Conservation (phyloP, 2,113 vertebrate genomes). For the Pungitius pungitius region DNA sequence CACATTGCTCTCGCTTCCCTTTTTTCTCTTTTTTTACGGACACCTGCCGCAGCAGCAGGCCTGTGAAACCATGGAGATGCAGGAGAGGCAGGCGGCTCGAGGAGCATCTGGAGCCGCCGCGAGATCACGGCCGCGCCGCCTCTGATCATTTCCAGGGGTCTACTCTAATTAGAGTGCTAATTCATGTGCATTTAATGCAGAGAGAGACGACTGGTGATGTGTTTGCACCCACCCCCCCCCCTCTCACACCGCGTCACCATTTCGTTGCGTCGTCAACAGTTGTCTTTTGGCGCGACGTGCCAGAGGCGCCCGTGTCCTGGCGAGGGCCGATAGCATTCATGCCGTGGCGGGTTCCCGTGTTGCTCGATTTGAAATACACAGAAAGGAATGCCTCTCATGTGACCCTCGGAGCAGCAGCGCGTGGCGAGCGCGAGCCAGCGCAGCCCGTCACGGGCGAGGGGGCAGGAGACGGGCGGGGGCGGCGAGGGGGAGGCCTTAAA, state of each 20-base stretch:
- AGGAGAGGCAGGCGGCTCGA: constrained; percentile 29
- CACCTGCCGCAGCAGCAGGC: constrained; percentile 62
- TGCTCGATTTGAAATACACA: constrained; percentile 76
- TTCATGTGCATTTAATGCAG: constrained; percentile 55
- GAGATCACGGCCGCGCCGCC: constrained; percentile 41
- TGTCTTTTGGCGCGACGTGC: constrained; percentile 44
- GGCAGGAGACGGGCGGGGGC: constrained; percentile 67
- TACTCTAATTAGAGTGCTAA: constrained; percentile 50
- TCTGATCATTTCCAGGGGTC: constrained; percentile 41
- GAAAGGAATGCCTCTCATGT: constrained; percentile 72
- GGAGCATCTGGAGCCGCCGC: constrained; percentile 48
- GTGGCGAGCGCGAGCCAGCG: constrained; percentile 59
- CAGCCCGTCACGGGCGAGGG: constrained; percentile 67
- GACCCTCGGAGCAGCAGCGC: constrained; percentile 60
- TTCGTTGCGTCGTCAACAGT: constrained; percentile 33
- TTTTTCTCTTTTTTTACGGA: constrained; percentile 22
- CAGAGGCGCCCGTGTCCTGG: constrained; percentile 49
- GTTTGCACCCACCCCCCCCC: background rate
- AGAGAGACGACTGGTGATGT: constrained; percentile 46
- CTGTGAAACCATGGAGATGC: constrained; percentile 50
- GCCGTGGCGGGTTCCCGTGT: constrained; percentile 60
- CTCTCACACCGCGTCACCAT: constrained; percentile 8
- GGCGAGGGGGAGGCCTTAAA: constrained; percentile 63
- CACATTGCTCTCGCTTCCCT: constrained; percentile 28
- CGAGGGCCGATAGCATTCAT: constrained; percentile 60